Evolutionary conservation across 1,140 invertebrate genomes (phyloP), one percentile per base, ranked within the genome.

Genomic region (Propsilocerus akamusi): DNA sequence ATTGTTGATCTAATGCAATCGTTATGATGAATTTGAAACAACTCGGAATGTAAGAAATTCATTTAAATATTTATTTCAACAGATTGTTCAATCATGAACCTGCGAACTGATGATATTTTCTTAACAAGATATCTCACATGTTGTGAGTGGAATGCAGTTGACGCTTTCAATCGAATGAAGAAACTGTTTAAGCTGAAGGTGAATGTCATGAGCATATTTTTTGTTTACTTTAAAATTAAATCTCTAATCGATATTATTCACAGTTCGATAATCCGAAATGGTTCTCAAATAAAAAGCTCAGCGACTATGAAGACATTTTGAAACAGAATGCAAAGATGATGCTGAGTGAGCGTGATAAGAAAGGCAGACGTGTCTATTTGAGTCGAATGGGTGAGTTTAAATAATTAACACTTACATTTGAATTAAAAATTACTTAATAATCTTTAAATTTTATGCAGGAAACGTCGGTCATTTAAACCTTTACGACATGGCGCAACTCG

Each of bases 361-460:
- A 57, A 49, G 63, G 64, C 12, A 51, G 65, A 41, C 53, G 58
- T 41, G 58, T 67, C 26, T 63, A 62, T 53, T 30, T 66, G 6
- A 49, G 55, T 2, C 62, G 59, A 58, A 49, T 62, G 41, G 63
- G 65, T 64, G 55, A 57, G 50, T 34, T 47, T 49, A 46, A 47
- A 17, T 26, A 4, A 14, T 25, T 47, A 17, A 8, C n/a, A 25
- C 25, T 24, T 37, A 37, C 20, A 12, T 30, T 14, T 17, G 34
- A 41, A 20, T 2, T 30, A 30, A 3, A 30, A 30, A 6, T 41
- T 17, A 41, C 22, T 41, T n/a, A n/a, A n/a, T n/a, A n/a, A n/a
- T n/a, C 10, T 20, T 41, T 17, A 20, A 7, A 20, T 20, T 8
- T 20, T 41, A 8, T 41, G 17, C 34, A 41, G 34, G 14, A 17